A percentile compares a stretch with the other conserved stretches of the same genome.
Conservation (phyloP, 1,140 invertebrate genomes). For the Lethrus apterus region DNA sequence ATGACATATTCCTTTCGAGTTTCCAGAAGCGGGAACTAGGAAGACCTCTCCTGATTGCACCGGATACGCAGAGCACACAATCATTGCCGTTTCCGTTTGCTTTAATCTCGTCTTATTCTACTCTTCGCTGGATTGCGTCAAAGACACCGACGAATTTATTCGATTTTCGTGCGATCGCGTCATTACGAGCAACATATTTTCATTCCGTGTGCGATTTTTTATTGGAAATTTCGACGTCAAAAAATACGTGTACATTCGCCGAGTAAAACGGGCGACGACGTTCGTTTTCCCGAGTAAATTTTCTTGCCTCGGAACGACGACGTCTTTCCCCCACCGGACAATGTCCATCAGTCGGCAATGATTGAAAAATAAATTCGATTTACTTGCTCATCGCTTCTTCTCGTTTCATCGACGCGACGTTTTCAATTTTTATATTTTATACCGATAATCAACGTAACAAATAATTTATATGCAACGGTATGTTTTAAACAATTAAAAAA, state of each 20-base stretch:
- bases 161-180: neutral
- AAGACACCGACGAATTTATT: neutral
- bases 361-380: constrained; percentile 46
- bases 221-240: too few relatives aligned
- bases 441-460: too few relatives aligned
- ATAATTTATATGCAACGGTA: too few relatives aligned
- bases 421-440: too few relatives aligned
- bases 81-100: constrained; percentile 19
- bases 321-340: constrained; percentile 22
- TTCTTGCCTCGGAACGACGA: neutral
- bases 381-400: constrained; percentile 35
- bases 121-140: constrained; percentile 5
- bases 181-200: neutral
- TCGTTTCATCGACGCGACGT: too few relatives aligned
- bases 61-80: constrained; percentile 19
- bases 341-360: constrained; percentile 43
- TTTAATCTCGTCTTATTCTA: constrained; percentile 9
- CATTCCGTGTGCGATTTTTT: neutral
- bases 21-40: too few relatives aligned
- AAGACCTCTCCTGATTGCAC: constrained; percentile 21
- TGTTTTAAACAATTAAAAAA: too few relatives aligned
- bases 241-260: neutral
- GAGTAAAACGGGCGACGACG: neutral
- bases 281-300: neutral
- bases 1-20: too few relatives aligned